Base-by-base conservation (phyloP, 2,797 vertebrate genomes). In the Sylvilagus floridanus region DNA sequence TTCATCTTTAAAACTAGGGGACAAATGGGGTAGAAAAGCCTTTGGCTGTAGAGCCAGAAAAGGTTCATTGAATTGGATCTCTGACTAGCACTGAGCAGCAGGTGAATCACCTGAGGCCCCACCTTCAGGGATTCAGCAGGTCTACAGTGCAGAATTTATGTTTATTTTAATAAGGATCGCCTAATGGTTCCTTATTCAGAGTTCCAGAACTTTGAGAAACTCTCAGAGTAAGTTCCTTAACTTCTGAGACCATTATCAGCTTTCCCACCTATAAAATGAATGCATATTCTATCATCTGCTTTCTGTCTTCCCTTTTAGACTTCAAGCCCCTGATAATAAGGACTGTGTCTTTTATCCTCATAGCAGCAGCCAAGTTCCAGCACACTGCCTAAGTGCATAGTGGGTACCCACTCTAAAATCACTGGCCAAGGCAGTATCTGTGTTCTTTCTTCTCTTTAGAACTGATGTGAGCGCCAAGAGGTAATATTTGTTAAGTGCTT, bases 181-280 rank as follows among this genome's bases (percentile, higher is more conserved):
- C 60, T 52, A 68, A 69, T 32, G 28, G 82, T 50, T 89, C 22
- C 37, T 87, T 79, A 78, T 68, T 54, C 47, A 65, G 37, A 91
- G 57, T 66, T 88, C 35, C 2, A 0, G 35, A 75, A 68, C 52
- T 81, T 63, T 30, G 17, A 66, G 47, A 66, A 69, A 4, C 30
- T 69, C 73, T 94, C 24, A 85, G 78, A 93, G 21, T 28, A 87
- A 94, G 42, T 57, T 30, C 50, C n/a, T 87, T 90, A 62, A 66
- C 72, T 66, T 90, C 47, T 57, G n/a, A 91, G 24, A 26, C 54
- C 88, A 30, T 82, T 85, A 28, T 8, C 12, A 37, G 42, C 52
- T 78, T 88, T 81, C 37, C 73, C 35, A 47, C 52, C 24, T 57
- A 5, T 79, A 47, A 65, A 85, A 88, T 50, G 50, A 72, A 85